These are phyloP conservation scores for Chrysina gloriosa DNA, from an alignment of 2,888 invertebrate species.

Conservation along the genomic window DNA sequence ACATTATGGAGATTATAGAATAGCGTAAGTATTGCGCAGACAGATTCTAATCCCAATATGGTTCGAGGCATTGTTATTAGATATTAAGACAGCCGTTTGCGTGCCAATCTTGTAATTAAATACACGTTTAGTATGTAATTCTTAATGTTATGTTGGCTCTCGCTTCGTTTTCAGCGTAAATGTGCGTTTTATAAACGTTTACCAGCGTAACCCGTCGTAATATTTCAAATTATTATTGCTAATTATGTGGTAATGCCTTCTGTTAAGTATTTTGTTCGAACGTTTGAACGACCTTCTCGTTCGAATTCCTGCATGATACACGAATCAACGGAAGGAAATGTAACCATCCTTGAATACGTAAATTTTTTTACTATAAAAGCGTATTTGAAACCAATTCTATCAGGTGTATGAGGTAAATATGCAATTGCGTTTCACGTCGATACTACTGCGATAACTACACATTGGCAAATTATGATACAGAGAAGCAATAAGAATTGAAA, in stretches of 20 bases:
- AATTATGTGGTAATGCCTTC: not conserved
- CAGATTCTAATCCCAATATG: conserved; percentile 14
- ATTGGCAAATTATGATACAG: no score
- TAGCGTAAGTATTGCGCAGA: conserved; percentile 15
- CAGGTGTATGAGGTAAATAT: no score
- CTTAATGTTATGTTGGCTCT: not conserved
- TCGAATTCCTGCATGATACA: no score
- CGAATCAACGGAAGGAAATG: no score
- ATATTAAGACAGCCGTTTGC: conserved; percentile 17
- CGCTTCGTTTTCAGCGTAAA: not conserved
- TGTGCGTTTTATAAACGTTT: not conserved
- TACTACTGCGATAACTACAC: no score
- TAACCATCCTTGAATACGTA: no score
- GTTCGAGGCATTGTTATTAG: conserved; percentile 32
- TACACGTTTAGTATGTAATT: not conserved
- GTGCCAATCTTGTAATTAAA: conserved; percentile 20
- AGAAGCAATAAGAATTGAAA: no score
- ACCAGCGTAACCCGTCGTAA: not conserved
- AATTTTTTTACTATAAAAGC: no score
- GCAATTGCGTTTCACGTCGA: no score
- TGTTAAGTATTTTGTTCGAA: conserved; percentile 4
- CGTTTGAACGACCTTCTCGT: not conserved
- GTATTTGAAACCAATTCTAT: no score
- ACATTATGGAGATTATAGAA: conserved; percentile 9
- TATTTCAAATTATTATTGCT: not conserved